A percentile compares a stretch with the other conserved stretches of the same genome.
Conservation (phyloP, 2,888 invertebrate genomes). For the Gibbula magus region DNA sequence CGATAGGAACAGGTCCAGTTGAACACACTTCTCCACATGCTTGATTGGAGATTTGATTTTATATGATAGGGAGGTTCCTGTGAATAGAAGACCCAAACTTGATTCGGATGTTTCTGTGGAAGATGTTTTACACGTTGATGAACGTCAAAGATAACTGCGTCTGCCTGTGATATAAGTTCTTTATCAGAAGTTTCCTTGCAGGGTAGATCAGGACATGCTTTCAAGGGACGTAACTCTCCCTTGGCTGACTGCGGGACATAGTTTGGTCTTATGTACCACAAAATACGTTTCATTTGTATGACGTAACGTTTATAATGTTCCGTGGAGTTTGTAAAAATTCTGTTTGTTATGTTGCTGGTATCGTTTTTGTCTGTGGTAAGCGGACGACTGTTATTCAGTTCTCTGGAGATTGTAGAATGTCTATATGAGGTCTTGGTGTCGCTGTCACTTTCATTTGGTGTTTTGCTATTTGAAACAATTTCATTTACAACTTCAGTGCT, state of each 20-base stretch:
- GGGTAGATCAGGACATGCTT: not conserved
- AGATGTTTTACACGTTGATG: not conserved
- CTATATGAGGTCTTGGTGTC: too few species aligned
- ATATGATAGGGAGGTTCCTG: not conserved
- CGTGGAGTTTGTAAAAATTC: too few species aligned
- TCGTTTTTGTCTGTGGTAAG: too few species aligned
- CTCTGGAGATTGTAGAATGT: too few species aligned
- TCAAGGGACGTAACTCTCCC: not conserved
- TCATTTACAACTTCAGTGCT: too few species aligned
- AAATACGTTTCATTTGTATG: not conserved
- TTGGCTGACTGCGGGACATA: not conserved
- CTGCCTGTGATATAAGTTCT: not conserved
- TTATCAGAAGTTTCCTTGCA: not conserved
- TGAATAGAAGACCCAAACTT: not conserved
- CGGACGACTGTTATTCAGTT: too few species aligned
- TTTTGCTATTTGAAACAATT: too few species aligned
- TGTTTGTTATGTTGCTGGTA: too few species aligned
- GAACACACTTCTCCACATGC: not conserved
- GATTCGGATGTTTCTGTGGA: not conserved
- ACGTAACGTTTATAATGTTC: too few species aligned
- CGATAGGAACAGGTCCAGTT: conserved; percentile 12
- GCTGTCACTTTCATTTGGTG: too few species aligned
- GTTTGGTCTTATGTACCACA: not conserved
- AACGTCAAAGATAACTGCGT: not conserved
- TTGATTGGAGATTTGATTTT: not conserved